Base-by-base conservation (phyloP, 2,113 vertebrate species). In the Heteronetta atricapilla region DNA sequence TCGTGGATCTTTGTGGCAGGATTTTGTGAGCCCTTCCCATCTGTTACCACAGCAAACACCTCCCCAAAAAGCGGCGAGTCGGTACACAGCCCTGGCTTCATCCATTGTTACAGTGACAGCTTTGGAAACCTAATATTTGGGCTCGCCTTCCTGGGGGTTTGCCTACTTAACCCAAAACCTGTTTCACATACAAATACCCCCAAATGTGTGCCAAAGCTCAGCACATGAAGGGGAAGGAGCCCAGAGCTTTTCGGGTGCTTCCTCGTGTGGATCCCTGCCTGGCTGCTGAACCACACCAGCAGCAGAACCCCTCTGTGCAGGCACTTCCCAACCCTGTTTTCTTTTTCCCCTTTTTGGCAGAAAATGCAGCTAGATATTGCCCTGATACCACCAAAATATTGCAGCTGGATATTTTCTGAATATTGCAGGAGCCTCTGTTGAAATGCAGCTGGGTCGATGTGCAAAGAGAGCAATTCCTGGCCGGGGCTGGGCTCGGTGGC, bases 181-280 rank as follows among this genome's bases (percentile, higher is more conserved):
- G 36, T 29, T 94, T 73, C 79, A 55, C 92, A 70, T 88, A 83
- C 68, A 85, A 68, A 96, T 16, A 50, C 9, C 46, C 50, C 6
- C 1, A 0, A 0, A 7, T 3, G 28, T 0, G 0, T n/a, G 55
- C 46, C 22, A 11, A 33, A 53, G 59, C 29, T 63, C 3, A 0
- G 52, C 3, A 0, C 2, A 3, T 4, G n/a, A 48, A 36, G 38
- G 5, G 56, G 48, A 60, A 60, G 16, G 62, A 73, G 33, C 59
- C 13, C 46, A 6, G 26, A 29, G 62, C 19, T 88, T 88, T 73
- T 26, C 34, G 29, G 20, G 5, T 1, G 0, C 59, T 73, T 73
- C 26, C 64, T 11, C 12, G 8, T 1, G 17, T 13, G 28, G 6
- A 3, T 63, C 59, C 38, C 59, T 48, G 46, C 46, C 46, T 48